phyloP scores from a whole-genome alignment of 2,888 invertebrate species.

The Cosmia trapezina region DNA sequence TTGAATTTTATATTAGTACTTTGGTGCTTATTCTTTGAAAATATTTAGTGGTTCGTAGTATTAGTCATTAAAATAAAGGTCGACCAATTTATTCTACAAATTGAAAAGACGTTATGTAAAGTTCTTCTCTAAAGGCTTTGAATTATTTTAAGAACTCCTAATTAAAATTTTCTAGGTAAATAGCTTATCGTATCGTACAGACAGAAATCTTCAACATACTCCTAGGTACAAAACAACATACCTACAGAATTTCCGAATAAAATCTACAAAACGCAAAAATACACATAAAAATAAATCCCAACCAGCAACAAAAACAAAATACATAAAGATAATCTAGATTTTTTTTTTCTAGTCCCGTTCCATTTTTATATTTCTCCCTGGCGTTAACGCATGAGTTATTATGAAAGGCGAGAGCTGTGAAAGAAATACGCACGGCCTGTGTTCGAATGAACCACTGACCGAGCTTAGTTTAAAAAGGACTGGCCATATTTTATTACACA shows the following conservation, averaged over 20 bases:
- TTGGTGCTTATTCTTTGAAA: conserved; percentile 1
- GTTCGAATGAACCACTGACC: conserved; percentile 76
- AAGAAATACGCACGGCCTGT: conserved; percentile 74
- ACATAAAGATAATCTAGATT: conserved; percentile 26
- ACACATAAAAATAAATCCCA: conserved; percentile 2
- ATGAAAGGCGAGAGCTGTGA: conserved; percentile 74
- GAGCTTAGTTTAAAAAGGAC: conserved; percentile 59
- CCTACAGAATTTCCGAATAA: not conserved
- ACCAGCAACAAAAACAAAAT: conserved; percentile 12
- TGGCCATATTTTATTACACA: conserved; percentile 42
- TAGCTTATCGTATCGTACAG: not conserved
- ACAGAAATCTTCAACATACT: not conserved
- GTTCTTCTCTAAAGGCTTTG: not conserved
- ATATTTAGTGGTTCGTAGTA: not conserved
- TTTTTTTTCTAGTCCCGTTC: conserved; percentile 57
- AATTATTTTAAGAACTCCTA: not conserved
- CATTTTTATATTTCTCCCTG: conserved; percentile 75
- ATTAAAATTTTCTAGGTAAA: not conserved
- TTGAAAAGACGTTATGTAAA: not conserved
- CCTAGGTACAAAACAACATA: too few relatives aligned
- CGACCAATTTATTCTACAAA: not conserved
- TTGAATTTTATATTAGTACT: not conserved
- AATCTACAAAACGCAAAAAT: not conserved
- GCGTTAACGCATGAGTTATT: conserved; percentile 78
- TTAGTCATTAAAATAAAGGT: not conserved